Evolutionary conservation across 1,140 invertebrate genomes (phyloP), one percentile per base, ranked within the genome.

Genomic region (Himalopsyche phryganea): DNA sequence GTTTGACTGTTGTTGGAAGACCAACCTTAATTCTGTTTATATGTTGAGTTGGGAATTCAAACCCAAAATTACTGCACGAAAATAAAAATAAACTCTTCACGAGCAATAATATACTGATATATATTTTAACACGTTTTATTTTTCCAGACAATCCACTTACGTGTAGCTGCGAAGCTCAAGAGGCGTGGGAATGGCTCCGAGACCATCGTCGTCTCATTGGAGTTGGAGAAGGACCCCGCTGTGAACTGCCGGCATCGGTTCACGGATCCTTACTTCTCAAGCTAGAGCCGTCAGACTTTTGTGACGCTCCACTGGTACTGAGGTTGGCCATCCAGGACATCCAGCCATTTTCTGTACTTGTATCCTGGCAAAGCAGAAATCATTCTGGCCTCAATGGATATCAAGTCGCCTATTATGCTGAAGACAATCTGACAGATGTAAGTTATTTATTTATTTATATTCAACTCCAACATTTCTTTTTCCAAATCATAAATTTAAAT

Each of bases 331-430:
- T 93, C 61, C 87, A 91, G 74, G 90, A 93, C 70, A 89, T 94
- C 28, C 89, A 92, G 72, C 89, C 90, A 1, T 90, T 88, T 73
- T 90, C 88, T n/a, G 85, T 94, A 28, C 76, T 91, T 49, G 88
- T 94, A 10, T 88, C 89, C 48, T 94, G 92, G 92, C 88, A 93
- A 69, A 90, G 90, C 63, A 82, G 91, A 64, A 93, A 94, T 76
- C 87, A 91, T 72, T 88, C 87, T 11, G 87, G 88, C 15, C 80
- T 96, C 50, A 86, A 86, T 64, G 91, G 90, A 46, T 95, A 90
- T 70, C 86, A 90, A 77, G 85, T 95, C 63, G 86, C 88, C 61
- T 93, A 93, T 77, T 89, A 90, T 67, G 82, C 86, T 23, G 81
- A 87, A 62, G 87, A 89, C 57, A 73, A 70, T 65, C 68, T 73